Conservation (phyloP, 2,797 vertebrate genomes). For the Brachyrhaphis roseni region DNA sequence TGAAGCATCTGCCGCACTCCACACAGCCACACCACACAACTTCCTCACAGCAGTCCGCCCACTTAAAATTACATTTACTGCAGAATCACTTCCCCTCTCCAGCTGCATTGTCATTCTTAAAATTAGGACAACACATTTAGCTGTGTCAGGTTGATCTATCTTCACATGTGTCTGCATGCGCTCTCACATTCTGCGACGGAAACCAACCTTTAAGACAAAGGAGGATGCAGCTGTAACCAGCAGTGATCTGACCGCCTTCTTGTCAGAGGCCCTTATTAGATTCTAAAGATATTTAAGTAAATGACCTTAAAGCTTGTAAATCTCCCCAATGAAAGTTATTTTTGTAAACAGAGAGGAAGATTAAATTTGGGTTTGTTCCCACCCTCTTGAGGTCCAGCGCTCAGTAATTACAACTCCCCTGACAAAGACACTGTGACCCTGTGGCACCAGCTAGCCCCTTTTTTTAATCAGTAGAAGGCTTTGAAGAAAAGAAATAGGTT, state of each 20-base stretch:
- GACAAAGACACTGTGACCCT: conserved; percentile 70
- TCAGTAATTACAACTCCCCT: conserved; percentile 72
- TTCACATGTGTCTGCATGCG: conserved; percentile 2
- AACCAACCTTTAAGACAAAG: conserved; percentile 28
- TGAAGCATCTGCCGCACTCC: conserved; percentile 58
- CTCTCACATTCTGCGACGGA: conserved; percentile 27
- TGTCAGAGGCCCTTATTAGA: conserved; percentile 45
- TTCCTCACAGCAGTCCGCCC: conserved; percentile 20
- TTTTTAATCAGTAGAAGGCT: conserved; percentile 66
- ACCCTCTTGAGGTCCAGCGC: conserved; percentile 52
- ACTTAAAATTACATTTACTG: conserved; percentile 28
- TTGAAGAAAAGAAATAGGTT: conserved; percentile 62
- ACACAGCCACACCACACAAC: conserved; percentile 31
- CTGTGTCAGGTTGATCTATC: conserved; percentile 15
- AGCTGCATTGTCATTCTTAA: conserved; percentile 15
- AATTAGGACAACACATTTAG: conserved; percentile 17
- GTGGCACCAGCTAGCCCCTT: conserved; percentile 62
- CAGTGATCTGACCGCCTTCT: conserved; percentile 37
- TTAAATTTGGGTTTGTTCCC: conserved; percentile 64
- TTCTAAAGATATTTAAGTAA: conserved; percentile 53
- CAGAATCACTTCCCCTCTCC: conserved; percentile 7
- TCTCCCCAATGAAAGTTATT: conserved; percentile 60
- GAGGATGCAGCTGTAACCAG: conserved; percentile 28
- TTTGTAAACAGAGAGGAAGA: conserved; percentile 50
- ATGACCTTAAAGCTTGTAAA: conserved; percentile 59